Conservation (phyloP, 1,140 invertebrate species). For the Teleopsis dalmanni region DNA sequence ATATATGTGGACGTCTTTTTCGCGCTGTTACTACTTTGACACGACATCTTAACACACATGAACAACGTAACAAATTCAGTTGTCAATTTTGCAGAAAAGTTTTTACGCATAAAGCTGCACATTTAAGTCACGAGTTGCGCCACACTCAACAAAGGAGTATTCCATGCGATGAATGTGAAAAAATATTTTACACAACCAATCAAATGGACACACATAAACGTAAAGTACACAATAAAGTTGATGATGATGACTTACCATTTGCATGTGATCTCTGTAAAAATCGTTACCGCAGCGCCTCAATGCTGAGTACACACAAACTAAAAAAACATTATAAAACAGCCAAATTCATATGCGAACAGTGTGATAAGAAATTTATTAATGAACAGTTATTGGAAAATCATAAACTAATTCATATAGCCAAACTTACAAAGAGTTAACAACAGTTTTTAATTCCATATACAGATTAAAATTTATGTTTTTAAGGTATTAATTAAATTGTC, state of each 20-base stretch:
- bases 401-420: conserved; percentile 13
- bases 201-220: conserved; percentile 23
- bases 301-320: conserved; percentile 20
- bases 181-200: conserved; percentile 20
- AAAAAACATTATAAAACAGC: conserved; percentile 21
- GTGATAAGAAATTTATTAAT: conserved; percentile 19
- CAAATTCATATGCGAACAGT: conserved; percentile 16
- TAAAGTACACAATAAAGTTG: conserved; percentile 11
- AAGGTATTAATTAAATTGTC: too few relatives aligned
- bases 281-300: conserved; percentile 19
- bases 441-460: background rate
- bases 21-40: conserved; percentile 19
- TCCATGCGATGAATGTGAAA: conserved; percentile 16
- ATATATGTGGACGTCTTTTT: conserved; percentile 50
- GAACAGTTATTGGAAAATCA: conserved; percentile 10
- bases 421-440: background rate
- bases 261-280: conserved; percentile 19
- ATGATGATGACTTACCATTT: conserved; percentile 13
- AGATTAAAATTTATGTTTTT: too few relatives aligned
- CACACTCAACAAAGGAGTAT: conserved; percentile 17
- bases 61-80: conserved; percentile 9
- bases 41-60: conserved; percentile 19
- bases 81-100: conserved; percentile 18
- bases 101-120: conserved; percentile 17
- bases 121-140: conserved; percentile 20